Percentiles rank a stretch among this genome's conserved stretches.
phyloP scores from a whole-genome alignment of 2,888 invertebrate genomes.

The Tenthredo scrophulariae region DNA sequence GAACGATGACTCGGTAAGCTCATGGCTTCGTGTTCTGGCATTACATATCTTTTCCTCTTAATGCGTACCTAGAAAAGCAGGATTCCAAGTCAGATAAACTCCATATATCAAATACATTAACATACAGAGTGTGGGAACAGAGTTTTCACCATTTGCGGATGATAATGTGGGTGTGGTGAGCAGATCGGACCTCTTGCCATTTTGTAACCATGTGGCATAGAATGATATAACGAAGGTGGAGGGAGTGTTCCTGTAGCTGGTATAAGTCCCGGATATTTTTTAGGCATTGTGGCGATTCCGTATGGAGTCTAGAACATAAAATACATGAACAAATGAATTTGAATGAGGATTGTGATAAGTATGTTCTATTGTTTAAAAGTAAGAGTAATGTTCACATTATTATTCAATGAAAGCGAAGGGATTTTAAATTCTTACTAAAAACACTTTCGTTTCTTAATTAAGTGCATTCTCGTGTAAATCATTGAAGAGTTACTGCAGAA shows the following conservation, averaged over 20 bases:
- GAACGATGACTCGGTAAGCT: slow-evolving; percentile 49
- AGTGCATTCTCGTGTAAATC: slow-evolving; percentile 32
- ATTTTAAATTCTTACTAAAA: background rate
- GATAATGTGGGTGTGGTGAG: slow-evolving; percentile 42
- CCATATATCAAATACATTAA: background rate
- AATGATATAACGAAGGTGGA: slow-evolving; percentile 43
- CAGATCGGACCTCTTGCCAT: slow-evolving; percentile 36
- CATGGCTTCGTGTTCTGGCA: slow-evolving; percentile 34
- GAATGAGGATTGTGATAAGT: background rate
- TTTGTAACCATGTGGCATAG: slow-evolving; percentile 40
- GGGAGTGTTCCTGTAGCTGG: slow-evolving; percentile 44
- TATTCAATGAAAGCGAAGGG: slow-evolving; percentile 40
- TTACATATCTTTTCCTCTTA: slow-evolving; percentile 38
- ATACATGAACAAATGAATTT: background rate
- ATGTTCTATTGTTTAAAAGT: slow-evolving; percentile 7
- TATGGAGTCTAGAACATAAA: slow-evolving; percentile 26
- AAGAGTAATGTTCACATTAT: slow-evolving; percentile 3
- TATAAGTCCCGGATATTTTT: slow-evolving; percentile 38
- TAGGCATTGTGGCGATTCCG: slow-evolving; percentile 22
- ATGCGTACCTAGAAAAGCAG: slow-evolving; percentile 38
- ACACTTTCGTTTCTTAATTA: slow-evolving; percentile 45
- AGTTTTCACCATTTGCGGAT: slow-evolving; percentile 45
- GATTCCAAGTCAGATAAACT: background rate
- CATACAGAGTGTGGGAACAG: background rate
- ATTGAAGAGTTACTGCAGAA: slow-evolving; percentile 25